Conservation (phyloP, 2,797 vertebrate species). For the Aldrovandia affinis region DNA sequence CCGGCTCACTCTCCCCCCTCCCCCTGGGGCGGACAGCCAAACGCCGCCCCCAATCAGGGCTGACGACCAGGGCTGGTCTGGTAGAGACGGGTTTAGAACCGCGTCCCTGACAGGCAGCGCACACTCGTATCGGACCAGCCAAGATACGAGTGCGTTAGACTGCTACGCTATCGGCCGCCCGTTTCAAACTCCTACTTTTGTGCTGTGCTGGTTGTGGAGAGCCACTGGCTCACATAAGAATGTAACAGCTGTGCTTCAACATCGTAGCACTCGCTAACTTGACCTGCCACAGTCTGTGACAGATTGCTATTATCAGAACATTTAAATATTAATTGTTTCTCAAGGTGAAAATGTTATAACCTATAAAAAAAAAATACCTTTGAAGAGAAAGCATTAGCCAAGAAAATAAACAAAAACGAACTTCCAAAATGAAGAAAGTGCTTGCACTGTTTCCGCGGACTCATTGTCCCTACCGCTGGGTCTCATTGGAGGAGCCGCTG, state of each 20-base stretch:
- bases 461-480: conserved; percentile 45
- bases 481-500: conserved; percentile 53
- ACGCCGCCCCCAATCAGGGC: too few relatives aligned
- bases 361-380: not conserved
- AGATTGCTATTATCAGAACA: too few relatives aligned
- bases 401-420: not conserved
- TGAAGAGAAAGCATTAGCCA: not conserved
- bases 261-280: not conserved
- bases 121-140: too few relatives aligned
- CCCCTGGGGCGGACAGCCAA: too few relatives aligned
- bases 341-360: not conserved
- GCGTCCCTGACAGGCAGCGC: too few relatives aligned
- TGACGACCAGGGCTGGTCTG: too few relatives aligned
- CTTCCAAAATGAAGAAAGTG: not conserved
- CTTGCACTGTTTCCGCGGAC: not conserved
- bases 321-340: not conserved
- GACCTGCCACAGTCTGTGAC: too few relatives aligned
- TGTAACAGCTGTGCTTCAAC: not conserved
- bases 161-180: too few relatives aligned
- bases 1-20: too few relatives aligned
- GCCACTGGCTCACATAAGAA: not conserved
- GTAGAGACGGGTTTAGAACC: too few relatives aligned
- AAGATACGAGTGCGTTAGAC: too few relatives aligned
- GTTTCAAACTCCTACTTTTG: too few relatives aligned
- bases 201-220: not conserved